Conservation (phyloP, 2,797 vertebrate genomes). For the Darevskia nairensis region DNA sequence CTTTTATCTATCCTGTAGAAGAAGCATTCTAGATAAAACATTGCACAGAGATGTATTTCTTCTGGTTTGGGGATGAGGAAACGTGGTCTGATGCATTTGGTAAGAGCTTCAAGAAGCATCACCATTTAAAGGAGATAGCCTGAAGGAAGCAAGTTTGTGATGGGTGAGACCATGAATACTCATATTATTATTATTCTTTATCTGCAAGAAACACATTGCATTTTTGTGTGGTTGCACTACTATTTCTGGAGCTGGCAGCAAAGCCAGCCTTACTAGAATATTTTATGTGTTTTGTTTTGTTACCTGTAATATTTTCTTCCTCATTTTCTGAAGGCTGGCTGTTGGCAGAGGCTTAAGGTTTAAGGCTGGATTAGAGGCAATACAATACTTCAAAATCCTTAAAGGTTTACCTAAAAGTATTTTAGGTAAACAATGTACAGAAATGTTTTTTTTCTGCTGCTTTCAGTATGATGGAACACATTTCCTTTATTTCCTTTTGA, state of each 20-base stretch:
- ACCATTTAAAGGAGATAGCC: not conserved
- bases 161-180: not conserved
- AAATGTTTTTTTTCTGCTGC: not conserved
- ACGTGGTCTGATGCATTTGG: conserved; percentile 30
- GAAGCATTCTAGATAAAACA: not conserved
- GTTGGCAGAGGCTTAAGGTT: not conserved
- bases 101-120: conserved; percentile 5
- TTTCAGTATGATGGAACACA: not conserved
- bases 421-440: not conserved
- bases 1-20: not conserved
- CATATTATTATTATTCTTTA: conserved; percentile 12
- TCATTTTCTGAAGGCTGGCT: not conserved
- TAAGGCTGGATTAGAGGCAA: not conserved
- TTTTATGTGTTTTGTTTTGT: not conserved
- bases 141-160: not conserved
- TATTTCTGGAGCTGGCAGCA: conserved; percentile 22
- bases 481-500: not conserved
- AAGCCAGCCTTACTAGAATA: not conserved
- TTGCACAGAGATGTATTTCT: not conserved
- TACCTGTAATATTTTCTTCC: not conserved
- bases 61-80: not conserved
- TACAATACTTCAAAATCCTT: not conserved
- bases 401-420: not conserved
- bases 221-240: not conserved
- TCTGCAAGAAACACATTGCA: conserved; percentile 51